phyloP scores from a whole-genome alignment of 2,113 vertebrate genomes.

The Orthonyx spaldingii region DNA sequence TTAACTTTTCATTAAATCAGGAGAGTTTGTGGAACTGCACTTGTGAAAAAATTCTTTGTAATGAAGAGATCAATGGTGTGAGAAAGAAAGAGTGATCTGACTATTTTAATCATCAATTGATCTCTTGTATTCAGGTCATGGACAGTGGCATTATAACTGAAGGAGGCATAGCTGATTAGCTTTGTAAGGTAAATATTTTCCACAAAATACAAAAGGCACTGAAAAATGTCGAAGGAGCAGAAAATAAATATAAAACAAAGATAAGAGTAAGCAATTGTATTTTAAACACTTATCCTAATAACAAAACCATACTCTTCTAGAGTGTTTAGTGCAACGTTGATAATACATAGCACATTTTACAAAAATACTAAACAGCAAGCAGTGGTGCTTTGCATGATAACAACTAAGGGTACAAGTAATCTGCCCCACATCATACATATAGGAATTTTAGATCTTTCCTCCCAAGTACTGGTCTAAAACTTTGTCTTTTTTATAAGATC shows the following conservation, averaged over 20 bases:
- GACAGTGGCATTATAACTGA: neutral
- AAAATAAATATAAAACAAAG: neutral
- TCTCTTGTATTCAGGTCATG: neutral
- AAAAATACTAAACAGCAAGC: neutral
- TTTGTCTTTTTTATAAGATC: neutral
- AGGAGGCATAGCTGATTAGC: neutral
- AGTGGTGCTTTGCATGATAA: neutral
- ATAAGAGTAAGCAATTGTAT: neutral
- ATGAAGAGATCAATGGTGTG: neutral
- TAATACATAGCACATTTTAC: neutral
- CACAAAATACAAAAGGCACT: neutral
- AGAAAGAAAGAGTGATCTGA: neutral
- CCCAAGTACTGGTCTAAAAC: neutral
- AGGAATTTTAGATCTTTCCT: neutral
- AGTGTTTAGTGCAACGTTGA: neutral
- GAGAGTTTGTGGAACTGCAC: neutral
- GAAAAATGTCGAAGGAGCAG: neutral
- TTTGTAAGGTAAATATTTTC: neutral
- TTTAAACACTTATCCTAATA: neutral
- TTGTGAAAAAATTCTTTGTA: neutral
- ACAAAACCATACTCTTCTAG: neutral
- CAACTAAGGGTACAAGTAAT: neutral
- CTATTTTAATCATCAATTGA: neutral
- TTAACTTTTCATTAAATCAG: neutral
- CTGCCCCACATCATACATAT: neutral